Evolutionary conservation across 2,888 invertebrate species (phyloP).

Genomic region (Nycteola revayana): DNA sequence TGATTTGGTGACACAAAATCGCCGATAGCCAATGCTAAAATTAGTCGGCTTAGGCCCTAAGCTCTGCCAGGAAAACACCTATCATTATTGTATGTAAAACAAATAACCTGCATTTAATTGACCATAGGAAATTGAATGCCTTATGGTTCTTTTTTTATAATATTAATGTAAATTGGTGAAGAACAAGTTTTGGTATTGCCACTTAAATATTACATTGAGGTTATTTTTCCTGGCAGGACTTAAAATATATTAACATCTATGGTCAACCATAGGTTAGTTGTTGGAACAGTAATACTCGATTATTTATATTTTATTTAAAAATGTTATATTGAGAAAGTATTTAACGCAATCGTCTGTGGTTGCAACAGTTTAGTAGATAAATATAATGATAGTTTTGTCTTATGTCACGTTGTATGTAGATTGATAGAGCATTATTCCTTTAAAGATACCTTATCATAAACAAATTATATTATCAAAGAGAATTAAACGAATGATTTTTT

Average conservation of each 20-base stretch:
- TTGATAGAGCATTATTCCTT: slow-evolving; percentile 69
- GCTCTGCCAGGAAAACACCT: no score
- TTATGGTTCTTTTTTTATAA: no score
- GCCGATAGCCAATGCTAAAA: no score
- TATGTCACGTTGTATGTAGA: slow-evolving; percentile 71
- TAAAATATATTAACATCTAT: slow-evolving; percentile 62
- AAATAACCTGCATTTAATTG: no score
- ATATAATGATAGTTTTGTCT: slow-evolving; percentile 55
- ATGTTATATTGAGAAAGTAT: slow-evolving; percentile 63
- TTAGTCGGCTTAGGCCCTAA: no score
- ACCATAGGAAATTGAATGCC: no score
- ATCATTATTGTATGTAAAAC: no score
- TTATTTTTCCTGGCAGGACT: slow-evolving; percentile 15
- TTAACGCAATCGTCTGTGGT: slow-evolving; percentile 53
- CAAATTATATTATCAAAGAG: slow-evolving; percentile 73
- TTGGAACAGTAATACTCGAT: slow-evolving; percentile 80
- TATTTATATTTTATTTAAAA: slow-evolving; percentile 79
- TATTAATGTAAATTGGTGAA: no score
- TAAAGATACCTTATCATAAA: slow-evolving; percentile 63
- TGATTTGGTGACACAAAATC: no score
- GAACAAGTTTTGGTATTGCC: no score
- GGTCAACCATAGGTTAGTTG: slow-evolving; percentile 73
- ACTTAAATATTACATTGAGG: slow-evolving; percentile 22
- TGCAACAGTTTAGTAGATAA: slow-evolving; percentile 58
- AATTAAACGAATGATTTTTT: slow-evolving; percentile 76